Evolutionary conservation across 1,140 invertebrate genomes (phyloP).

Genomic region (Camponotus floridanus): DNA sequence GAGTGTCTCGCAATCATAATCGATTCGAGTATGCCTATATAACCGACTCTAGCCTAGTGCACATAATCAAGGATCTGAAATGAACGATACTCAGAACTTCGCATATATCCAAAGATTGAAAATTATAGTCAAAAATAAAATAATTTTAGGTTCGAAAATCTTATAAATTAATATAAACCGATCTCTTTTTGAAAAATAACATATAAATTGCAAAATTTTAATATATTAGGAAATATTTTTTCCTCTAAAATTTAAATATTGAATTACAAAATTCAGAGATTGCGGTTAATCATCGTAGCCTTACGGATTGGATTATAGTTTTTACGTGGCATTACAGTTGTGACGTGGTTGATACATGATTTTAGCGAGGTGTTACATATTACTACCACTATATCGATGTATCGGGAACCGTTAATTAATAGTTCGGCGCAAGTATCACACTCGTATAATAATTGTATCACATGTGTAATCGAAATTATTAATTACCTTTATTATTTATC

Average conservation of each 20-base stretch:
- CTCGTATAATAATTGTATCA: background rate
- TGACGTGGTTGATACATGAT: background rate
- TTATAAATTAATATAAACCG: background rate
- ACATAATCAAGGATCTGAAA: slow-evolving; percentile 44
- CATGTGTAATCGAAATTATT: slow-evolving; percentile 44
- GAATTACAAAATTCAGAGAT: too few species aligned
- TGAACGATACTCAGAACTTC: slow-evolving; percentile 38
- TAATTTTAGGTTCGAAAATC: background rate
- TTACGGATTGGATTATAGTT: background rate
- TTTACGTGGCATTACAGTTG: too few species aligned
- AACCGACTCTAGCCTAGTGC: background rate
- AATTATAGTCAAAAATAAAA: background rate
- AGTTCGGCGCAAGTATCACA: background rate
- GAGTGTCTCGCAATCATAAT: slow-evolving; percentile 57
- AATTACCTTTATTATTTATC: slow-evolving; percentile 36
- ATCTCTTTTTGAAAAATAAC: background rate
- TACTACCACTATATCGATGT: background rate
- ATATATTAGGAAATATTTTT: background rate
- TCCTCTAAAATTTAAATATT: background rate
- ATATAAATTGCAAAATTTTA: background rate
- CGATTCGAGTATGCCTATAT: slow-evolving; percentile 39
- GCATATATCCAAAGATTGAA: background rate
- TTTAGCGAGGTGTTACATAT: background rate
- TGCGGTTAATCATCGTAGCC: too few species aligned
- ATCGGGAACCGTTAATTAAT: slow-evolving; percentile 34